Percentiles rank a stretch among this genome's conserved stretches.
These are phyloP conservation scores for Crotalus helleri DNA, from an alignment of 2,113 vertebrate species.

Conservation along the genomic window DNA sequence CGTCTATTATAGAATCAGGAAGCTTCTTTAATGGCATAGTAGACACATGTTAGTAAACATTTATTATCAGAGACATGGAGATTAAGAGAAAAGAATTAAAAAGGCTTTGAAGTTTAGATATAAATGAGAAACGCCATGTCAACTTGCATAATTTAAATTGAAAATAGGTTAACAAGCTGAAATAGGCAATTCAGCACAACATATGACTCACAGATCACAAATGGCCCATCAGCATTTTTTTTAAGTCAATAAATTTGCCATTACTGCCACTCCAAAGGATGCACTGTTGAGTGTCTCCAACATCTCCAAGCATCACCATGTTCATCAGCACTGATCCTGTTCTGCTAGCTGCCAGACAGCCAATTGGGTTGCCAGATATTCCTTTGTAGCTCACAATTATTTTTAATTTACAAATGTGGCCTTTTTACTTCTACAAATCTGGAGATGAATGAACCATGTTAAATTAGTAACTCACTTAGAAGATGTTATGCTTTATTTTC, in stretches of 20 bases:
- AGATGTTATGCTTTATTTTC: not conserved
- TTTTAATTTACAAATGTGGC: not conserved
- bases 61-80: conserved; percentile 48
- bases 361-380: not conserved
- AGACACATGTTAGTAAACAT: conserved; percentile 52
- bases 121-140: not conserved
- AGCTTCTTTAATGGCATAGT: conserved; percentile 58
- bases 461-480: not conserved
- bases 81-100: conserved; percentile 44
- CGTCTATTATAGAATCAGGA: conserved; percentile 51
- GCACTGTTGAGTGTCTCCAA: not conserved
- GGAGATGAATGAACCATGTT: not conserved
- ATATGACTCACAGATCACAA: not conserved
- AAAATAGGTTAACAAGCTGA: not conserved
- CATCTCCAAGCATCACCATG: not conserved
- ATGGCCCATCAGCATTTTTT: not conserved
- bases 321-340: not conserved
- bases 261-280: not conserved
- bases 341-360: not conserved
- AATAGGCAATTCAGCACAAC: not conserved
- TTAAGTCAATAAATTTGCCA: not conserved
- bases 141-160: not conserved
- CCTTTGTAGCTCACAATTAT: not conserved
- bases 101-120: not conserved
- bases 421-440: not conserved